Evolutionary conservation across 2,797 vertebrate species (phyloP).

Genomic region (Hippocampus kuda): DNA sequence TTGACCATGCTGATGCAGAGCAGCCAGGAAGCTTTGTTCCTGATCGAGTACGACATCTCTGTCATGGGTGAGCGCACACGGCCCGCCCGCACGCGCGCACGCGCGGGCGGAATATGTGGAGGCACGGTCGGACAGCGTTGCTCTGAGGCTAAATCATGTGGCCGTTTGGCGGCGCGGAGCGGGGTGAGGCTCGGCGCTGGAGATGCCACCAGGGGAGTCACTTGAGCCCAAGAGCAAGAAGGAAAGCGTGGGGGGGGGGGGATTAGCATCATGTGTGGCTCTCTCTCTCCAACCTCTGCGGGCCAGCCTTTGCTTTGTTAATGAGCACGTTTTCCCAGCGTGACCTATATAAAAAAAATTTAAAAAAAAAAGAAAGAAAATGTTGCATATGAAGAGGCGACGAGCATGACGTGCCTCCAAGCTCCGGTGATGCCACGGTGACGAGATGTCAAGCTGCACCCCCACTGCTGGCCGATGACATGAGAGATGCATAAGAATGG

Average conservation of each 20-base stretch:
- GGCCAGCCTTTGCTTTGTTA: slow-evolving; percentile 3
- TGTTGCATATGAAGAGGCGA: slow-evolving; percentile 9
- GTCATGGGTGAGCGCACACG: slow-evolving; percentile 78
- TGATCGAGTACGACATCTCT: slow-evolving; percentile 92
- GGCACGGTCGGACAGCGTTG: slow-evolving; percentile 39
- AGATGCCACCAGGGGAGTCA: slow-evolving; percentile 42
- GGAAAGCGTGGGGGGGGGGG: slow-evolving; percentile 14
- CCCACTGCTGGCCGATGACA: not conserved
- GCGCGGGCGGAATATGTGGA: slow-evolving; percentile 22
- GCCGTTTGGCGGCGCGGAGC: slow-evolving; percentile 29
- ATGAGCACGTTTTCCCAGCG: not conserved
- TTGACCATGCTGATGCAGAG: slow-evolving; percentile 84
- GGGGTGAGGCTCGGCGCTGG: slow-evolving; percentile 23
- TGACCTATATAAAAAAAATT: slow-evolving; percentile 11
- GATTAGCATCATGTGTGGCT: slow-evolving; percentile 4
- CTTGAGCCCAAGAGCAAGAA: slow-evolving; percentile 19
- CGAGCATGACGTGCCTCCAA: not conserved
- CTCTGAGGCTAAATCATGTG: slow-evolving; percentile 55
- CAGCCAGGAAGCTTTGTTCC: slow-evolving; percentile 86
- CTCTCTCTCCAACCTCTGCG: slow-evolving; percentile 5
- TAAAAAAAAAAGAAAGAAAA: no score
- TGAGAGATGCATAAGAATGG: not conserved
- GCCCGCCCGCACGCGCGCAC: not conserved
- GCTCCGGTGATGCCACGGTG: not conserved
- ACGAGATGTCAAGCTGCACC: not conserved